Conservation (phyloP, 2,797 vertebrate species). For the Selene dorsalis region DNA sequence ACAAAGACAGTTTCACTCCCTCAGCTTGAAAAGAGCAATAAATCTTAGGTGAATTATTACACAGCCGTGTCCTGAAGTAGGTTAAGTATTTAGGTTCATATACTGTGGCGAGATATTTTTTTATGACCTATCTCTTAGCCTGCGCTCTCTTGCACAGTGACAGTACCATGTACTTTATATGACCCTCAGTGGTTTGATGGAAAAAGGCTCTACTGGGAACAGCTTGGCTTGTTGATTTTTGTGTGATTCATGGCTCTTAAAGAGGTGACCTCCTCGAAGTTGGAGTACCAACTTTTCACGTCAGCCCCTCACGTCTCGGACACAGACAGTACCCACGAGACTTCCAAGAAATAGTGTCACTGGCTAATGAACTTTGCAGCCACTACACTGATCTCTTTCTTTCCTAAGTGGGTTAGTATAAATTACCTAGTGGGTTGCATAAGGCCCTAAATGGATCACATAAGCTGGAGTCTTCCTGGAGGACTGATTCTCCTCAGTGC, state of each 20-base stretch:
- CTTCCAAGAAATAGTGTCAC: slow-evolving; percentile 66
- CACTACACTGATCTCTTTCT: slow-evolving; percentile 64
- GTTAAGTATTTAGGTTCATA: slow-evolving; percentile 47
- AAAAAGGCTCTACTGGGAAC: slow-evolving; percentile 59
- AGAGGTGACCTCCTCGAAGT: slow-evolving; percentile 61
- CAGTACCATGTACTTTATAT: slow-evolving; percentile 61
- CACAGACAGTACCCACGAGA: slow-evolving; percentile 52
- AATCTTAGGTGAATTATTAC: slow-evolving; percentile 50
- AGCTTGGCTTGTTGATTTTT: slow-evolving; percentile 63
- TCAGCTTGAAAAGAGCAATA: slow-evolving; percentile 12
- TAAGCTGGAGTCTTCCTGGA: slow-evolving; percentile 7
- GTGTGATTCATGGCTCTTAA: slow-evolving; percentile 68
- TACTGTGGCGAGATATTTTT: slow-evolving; percentile 55
- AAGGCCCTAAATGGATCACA: slow-evolving; percentile 26
- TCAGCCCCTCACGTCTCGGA: slow-evolving; percentile 40
- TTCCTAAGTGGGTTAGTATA: slow-evolving; percentile 63
- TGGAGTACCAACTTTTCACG: slow-evolving; percentile 41
- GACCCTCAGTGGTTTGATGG: slow-evolving; percentile 55
- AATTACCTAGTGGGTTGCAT: slow-evolving; percentile 51
- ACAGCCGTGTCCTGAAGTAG: slow-evolving; percentile 50
- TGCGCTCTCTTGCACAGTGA: slow-evolving; percentile 41
- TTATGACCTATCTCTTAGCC: slow-evolving; percentile 66
- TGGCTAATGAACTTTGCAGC: slow-evolving; percentile 73
- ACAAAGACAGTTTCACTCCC: background rate
- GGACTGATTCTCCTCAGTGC: slow-evolving; percentile 29